Base-by-base conservation (phyloP, 2,797 vertebrate genomes). In the Rhabdophis nuchalis region DNA sequence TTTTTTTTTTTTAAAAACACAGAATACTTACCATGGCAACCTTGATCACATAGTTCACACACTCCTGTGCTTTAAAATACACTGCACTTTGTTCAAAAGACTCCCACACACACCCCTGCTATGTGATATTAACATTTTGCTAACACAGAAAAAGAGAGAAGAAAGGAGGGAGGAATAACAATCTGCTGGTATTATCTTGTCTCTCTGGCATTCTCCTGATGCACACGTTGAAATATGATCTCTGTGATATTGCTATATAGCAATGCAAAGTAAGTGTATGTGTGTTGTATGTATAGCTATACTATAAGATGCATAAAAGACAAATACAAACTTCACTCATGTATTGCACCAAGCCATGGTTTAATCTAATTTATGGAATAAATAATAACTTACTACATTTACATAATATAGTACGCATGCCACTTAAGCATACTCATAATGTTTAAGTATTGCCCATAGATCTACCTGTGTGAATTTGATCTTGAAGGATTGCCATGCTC, bases 31-130 rank as follows among this genome's bases (percentile, higher is more conserved):
- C 50, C 58, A 90, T 85, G 61, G 25, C 89, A 95, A 93, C 29
- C 11, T 56, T 87, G 93, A 72, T 23, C 88, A 16, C 86, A 82
- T 8, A 92, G 90, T 93, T 96, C 89, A 56, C 56, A 64, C 50
- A 46, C 1, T 92, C 90, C 82, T 91, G 93, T 87, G 87, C 25
- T 86, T 91, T 92, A 94, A 91, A 89, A 88, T 88, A 68, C 5
- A 29, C n/a, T 52, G 11, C 14, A 91, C 77, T 64, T 93, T 92
- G 29, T 46, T 93, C 10, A 60, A 95, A 86, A 91, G 92, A 90
- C 0, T 91, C 64, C 18, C 18, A 92, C 53, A 7, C 41, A 5
- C 13, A 53, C 36, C 32, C 2, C 93, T 50, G 82, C 60, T 64
- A 46, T 36, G n/a, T 90, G 36, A 57, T 61, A 77, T 91, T 60